Base-by-base conservation (phyloP, 2,888 invertebrate species). In the Nebria salina region DNA sequence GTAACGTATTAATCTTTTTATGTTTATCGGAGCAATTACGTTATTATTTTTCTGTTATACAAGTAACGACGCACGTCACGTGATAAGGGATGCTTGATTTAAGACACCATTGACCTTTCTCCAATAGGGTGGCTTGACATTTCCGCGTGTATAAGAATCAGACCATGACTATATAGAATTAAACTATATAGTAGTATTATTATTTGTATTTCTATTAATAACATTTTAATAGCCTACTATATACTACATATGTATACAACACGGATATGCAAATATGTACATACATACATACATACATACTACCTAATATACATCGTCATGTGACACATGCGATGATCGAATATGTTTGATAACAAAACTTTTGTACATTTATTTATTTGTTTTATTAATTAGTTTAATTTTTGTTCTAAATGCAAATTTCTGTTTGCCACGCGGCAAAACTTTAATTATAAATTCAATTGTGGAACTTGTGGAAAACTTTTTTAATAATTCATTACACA, bases 41-140 rank as follows among this genome's bases (percentile, higher is more conserved):
- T 72, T 72, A 77, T 77, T 77, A 77, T 77, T 77, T 76, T 75
- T 77, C 64, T 70, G 77, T 70, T 26, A 25, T 43, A 72, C 15
- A 72, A 41, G 72, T 77, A 77, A 77, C 77, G 77, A 72, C 77
- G 64, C 72, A 20, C 34, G 64, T 72, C 77, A 77, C 77, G 77
- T 77, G 72, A 77, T 77, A 25, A 54, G 43, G 64, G 54, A 54
- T 54, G 54, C 72, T 65, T 65, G 15, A 64, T 76, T 64, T 41
- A 64, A 72, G 72, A 41, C 77, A 26, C 65, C 72, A 70, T 64
- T 77, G 77, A 77, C 77, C 77, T 77, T 77, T 68, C 20, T 11
- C 68, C 6, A 25, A 25, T 13, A 3, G 72, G 72, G 65, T 75
- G 65, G 65, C 26, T 75, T 65, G 15, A 20, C 43, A 54, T 54